These are phyloP conservation scores for Dromaius novaehollandiae DNA, from an alignment of 2,113 vertebrate species.

Conservation along the genomic window DNA sequence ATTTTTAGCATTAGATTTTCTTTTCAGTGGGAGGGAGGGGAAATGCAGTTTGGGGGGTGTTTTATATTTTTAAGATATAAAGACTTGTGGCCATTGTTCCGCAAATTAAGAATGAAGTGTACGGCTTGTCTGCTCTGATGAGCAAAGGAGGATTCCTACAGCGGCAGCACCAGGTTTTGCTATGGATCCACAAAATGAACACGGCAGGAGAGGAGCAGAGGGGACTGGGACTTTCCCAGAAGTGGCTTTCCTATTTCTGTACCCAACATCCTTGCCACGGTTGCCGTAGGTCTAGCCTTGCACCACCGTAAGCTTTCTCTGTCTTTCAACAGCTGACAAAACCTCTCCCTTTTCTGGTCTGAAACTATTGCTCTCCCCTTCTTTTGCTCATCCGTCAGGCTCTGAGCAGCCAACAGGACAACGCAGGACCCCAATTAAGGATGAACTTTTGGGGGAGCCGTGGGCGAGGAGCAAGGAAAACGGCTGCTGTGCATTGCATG, in stretches of 20 bases:
- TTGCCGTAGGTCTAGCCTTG: slow-evolving; percentile 7
- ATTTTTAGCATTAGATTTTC: slow-evolving; percentile 64
- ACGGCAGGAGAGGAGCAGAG: neutral
- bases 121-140: neutral
- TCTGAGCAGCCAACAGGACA: neutral
- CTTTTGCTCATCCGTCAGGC: neutral
- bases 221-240: neutral
- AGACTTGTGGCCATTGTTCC: neutral
- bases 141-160: neutral
- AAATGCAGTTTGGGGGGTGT: neutral
- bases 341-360: neutral
- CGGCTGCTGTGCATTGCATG: too few relatives aligned
- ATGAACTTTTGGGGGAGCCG: neutral
- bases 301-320: neutral
- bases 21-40: neutral
- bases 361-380: neutral
- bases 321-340: neutral
- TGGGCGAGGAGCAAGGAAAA: neutral
- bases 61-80: slow-evolving; percentile 40
- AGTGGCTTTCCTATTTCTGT: neutral
- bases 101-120: slow-evolving; percentile 16
- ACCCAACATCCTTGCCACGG: neutral
- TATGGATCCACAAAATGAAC: neutral
- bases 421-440: neutral
- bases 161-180: neutral